Evolutionary conservation across 2,888 invertebrate genomes (phyloP).

Genomic region (Agrotis ipsilon): DNA sequence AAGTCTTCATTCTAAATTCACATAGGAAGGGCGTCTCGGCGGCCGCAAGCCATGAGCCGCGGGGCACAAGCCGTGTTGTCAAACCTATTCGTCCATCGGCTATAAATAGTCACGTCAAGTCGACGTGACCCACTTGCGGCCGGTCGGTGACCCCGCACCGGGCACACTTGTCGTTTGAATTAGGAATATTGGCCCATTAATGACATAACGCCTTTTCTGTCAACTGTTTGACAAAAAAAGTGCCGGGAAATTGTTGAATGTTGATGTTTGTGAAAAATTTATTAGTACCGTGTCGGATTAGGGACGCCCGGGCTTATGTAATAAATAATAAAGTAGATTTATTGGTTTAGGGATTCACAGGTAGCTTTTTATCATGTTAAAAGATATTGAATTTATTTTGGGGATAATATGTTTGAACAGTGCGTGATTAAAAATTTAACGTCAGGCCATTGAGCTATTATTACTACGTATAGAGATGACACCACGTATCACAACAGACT

Average conservation of each 20-base stretch:
- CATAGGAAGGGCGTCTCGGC: conserved; percentile 52
- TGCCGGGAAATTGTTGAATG: not conserved
- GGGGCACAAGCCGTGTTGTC: conserved; percentile 65
- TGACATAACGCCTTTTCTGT: conserved; percentile 33
- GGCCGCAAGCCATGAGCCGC: conserved; percentile 36
- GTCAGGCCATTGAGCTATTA: too few relatives aligned
- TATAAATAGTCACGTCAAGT: conserved; percentile 78
- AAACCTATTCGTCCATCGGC: conserved; percentile 70
- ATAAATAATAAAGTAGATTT: conserved; percentile 13
- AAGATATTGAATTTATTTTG: too few relatives aligned
- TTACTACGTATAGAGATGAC: too few relatives aligned
- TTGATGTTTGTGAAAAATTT: conserved; percentile 24
- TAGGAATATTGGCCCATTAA: conserved; percentile 52
- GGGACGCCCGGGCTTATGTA: not conserved
- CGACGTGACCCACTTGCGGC: conserved; percentile 76
- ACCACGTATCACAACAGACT: too few relatives aligned
- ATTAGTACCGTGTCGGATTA: conserved; percentile 7
- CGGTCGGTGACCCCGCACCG: conserved; percentile 76
- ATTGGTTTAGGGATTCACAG: conserved; percentile 2
- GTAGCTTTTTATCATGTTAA: not conserved
- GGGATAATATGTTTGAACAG: not conserved
- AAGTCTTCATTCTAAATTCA: conserved; percentile 55
- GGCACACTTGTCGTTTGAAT: conserved; percentile 64
- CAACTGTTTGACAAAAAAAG: conserved; percentile 16
- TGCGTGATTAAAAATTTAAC: too few relatives aligned